Base-by-base conservation (phyloP, 1,140 invertebrate genomes). In the Armadillidium nasatum region DNA sequence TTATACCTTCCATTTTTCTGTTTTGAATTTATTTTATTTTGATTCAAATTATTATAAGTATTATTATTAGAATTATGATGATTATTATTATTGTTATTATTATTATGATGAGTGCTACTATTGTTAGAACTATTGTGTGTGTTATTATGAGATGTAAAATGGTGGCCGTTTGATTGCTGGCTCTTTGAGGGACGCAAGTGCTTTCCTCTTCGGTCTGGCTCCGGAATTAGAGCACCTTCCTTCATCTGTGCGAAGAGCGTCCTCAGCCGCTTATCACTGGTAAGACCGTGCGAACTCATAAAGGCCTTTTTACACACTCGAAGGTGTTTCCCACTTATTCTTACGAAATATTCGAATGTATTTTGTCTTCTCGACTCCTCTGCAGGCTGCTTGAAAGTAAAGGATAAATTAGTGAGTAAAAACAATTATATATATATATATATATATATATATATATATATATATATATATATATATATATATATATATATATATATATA, bases 191-290 rank as follows among this genome's bases (percentile, higher is more conserved):
- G 79, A 7, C 79, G 76, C 19, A 80, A 68, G 22, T 80, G 79
- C 19, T 80, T 80, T 21, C 79, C 79, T 44, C 79, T 67, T 60
- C 79, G 44, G 75, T 80, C 79, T 10, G 77, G 77, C 22, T 78
- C 77, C 13, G 79, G 79, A 13, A 80, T 73, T 21, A 80, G 75
- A 15, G 79, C 79, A 21, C 79, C 79, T 60, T 80, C 79, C 77
- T 80, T 80, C 79, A 80, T 80, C 54, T 80, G 79, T 11, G 77
- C 74, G 70, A 80, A 78, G 43, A 80, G 69, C 46, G 79, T 80
- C 44, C 79, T 75, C 15, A 80, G 75, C 45, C 79, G 68, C 45
- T 80, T 80, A 66, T 80, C 79, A 44, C 76, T 78, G 19, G 79
- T 80, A 13, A 80, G 79, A 22, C 79, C 79, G 22, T 80, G 79